Evolutionary conservation across 2,888 invertebrate genomes (phyloP).

Genomic region (Drosophila fungiperda): DNA sequence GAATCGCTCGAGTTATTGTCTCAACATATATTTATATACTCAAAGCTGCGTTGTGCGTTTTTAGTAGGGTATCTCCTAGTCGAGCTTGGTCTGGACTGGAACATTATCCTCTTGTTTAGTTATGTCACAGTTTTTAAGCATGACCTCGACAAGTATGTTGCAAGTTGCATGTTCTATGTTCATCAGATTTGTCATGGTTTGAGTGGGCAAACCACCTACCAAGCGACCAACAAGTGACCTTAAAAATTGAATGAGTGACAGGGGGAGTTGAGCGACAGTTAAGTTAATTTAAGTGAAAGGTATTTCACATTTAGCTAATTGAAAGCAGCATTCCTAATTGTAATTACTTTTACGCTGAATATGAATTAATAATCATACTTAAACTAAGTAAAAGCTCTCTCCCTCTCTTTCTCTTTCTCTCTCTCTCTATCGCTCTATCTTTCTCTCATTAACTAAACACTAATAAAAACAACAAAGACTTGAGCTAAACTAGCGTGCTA

Average conservation of each 20-base stretch:
- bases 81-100: not conserved
- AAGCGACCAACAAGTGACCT: slow-evolving; percentile 33
- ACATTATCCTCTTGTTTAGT: not conserved
- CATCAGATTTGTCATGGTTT: slow-evolving; percentile 30
- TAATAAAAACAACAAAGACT: slow-evolving; percentile 7
- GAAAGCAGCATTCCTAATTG: slow-evolving; percentile 28
- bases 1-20: not conserved
- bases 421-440: not conserved
- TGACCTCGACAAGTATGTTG: slow-evolving; percentile 21
- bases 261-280: not conserved
- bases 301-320: slow-evolving; percentile 53
- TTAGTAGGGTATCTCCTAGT: not conserved
- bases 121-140: slow-evolving; percentile 1
- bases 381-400: slow-evolving; percentile 47
- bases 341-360: slow-evolving; percentile 44
- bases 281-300: slow-evolving; percentile 10
- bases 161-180: slow-evolving; percentile 45
- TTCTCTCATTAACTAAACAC: slow-evolving; percentile 1
- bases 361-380: slow-evolving; percentile 40
- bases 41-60: not conserved
- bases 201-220: slow-evolving; percentile 6
- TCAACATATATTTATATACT: not conserved
- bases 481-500: slow-evolving; percentile 43
- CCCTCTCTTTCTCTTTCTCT: too few species aligned
- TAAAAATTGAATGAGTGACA: not conserved